phyloP scores from a whole-genome alignment of 2,113 vertebrate genomes.

The human region DNA sequence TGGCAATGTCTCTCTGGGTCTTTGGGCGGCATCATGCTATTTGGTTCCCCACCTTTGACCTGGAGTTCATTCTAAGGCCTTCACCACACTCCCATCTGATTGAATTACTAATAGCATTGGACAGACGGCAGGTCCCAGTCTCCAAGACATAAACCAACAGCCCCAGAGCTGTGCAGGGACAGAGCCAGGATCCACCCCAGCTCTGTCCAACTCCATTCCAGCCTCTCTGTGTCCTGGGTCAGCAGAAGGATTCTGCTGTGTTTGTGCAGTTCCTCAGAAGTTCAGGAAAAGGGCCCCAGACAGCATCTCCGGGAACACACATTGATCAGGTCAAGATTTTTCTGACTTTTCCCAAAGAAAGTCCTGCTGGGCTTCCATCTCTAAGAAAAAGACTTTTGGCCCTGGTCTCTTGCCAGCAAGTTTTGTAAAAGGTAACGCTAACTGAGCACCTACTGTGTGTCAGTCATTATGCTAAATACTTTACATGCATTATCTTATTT shows the following conservation, averaged over 20 bases:
- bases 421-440: not conserved
- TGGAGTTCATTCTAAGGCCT: not conserved
- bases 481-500: not conserved
- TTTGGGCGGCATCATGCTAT: fast-evolving
- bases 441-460: not conserved
- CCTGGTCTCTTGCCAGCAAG: not conserved
- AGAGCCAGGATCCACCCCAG: not conserved
- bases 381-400: not conserved
- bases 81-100: not conserved
- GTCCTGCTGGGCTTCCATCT: not conserved
- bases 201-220: not conserved
- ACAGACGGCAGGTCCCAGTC: not conserved
- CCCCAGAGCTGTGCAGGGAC: no score
- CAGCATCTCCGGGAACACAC: not conserved
- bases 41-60: not conserved
- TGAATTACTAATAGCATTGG: fast-evolving
- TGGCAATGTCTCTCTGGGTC: not conserved
- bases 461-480: not conserved
- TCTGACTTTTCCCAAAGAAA: not conserved
- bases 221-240: not conserved
- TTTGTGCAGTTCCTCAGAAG: not conserved
- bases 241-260: not conserved
- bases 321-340: fast-evolving
- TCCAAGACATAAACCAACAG: not conserved
- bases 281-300: not conserved